These are phyloP conservation scores for Lagria hirta DNA, from an alignment of 2,888 invertebrate genomes.

Conservation along the genomic window DNA sequence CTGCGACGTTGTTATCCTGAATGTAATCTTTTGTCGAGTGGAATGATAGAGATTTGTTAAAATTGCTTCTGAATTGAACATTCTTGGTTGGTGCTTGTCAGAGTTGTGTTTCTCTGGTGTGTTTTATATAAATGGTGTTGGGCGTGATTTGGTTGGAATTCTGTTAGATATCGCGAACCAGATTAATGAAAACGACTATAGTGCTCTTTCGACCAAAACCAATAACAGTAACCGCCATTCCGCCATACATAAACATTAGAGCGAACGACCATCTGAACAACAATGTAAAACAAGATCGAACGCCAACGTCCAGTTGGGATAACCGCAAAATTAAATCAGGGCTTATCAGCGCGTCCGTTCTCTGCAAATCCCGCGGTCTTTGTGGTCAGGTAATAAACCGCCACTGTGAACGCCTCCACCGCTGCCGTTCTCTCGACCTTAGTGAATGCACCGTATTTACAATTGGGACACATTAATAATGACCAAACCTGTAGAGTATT, in stretches of 20 bases:
- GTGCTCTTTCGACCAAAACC: conserved; percentile 37
- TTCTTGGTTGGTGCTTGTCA: too few species aligned
- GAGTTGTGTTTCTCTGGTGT: too few species aligned
- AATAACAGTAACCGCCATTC: conserved; percentile 37
- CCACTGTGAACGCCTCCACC: conserved; percentile 19
- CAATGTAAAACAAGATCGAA: conserved; percentile 49
- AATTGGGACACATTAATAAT: too few species aligned
- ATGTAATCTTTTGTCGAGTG: too few species aligned
- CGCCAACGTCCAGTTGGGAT: conserved; percentile 44
- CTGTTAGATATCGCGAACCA: conserved; percentile 34
- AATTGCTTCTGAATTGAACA: too few species aligned
- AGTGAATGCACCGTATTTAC: too few species aligned
- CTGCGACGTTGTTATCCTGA: too few species aligned
- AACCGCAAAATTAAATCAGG: conserved; percentile 51
- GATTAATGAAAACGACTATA: conserved; percentile 43
- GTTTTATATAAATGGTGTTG: conserved; percentile 33
- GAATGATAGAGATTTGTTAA: too few species aligned
- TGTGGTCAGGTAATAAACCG: conserved; percentile 46
- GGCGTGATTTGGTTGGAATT: conserved; percentile 33
- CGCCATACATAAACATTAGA: conserved; percentile 32
- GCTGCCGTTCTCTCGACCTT: too few species aligned
- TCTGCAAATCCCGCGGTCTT: conserved; percentile 42
- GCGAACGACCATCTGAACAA: conserved; percentile 36
- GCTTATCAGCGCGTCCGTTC: conserved; percentile 45
- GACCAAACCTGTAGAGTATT: too few species aligned